These are phyloP conservation scores for Neoaliturus tenellus DNA, from an alignment of 2,888 invertebrate genomes.

Conservation along the genomic window DNA sequence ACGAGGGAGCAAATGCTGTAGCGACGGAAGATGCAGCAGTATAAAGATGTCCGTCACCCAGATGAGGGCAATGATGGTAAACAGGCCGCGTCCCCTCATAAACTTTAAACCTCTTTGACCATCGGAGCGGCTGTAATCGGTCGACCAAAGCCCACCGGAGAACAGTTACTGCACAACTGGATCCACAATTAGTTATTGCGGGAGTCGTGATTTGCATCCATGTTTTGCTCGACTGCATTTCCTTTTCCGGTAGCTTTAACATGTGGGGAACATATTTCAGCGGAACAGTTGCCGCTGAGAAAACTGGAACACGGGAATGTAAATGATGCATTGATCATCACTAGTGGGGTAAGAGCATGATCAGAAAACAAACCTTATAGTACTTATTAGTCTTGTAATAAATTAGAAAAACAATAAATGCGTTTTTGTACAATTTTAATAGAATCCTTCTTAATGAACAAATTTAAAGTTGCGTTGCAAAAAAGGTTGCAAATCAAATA, in stretches of 20 bases:
- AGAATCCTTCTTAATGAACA: too few relatives aligned
- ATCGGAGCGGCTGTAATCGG: neutral
- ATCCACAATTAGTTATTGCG: neutral
- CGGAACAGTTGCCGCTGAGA: neutral
- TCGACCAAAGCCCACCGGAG: neutral
- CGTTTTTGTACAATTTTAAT: too few relatives aligned
- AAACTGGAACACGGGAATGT: neutral
- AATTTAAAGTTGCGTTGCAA: too few relatives aligned
- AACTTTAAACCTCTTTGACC: constrained; percentile 6
- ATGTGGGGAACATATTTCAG: neutral
- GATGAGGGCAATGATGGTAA: neutral
- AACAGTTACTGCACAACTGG: neutral
- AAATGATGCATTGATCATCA: neutral
- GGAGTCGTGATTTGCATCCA: neutral
- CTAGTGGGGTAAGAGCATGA: too few relatives aligned
- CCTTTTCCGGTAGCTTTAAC: constrained; percentile 18
- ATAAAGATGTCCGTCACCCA: neutral
- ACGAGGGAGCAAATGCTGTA: neutral
- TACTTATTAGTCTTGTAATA: too few relatives aligned
- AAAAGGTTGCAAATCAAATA: too few relatives aligned
- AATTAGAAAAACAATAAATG: too few relatives aligned
- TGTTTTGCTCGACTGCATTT: neutral
- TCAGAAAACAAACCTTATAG: too few relatives aligned
- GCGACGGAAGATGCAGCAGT: neutral
- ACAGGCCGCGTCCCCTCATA: constrained; percentile 1